Base-by-base conservation (phyloP, 2,888 invertebrate genomes). In the Phaonia tiefii region DNA sequence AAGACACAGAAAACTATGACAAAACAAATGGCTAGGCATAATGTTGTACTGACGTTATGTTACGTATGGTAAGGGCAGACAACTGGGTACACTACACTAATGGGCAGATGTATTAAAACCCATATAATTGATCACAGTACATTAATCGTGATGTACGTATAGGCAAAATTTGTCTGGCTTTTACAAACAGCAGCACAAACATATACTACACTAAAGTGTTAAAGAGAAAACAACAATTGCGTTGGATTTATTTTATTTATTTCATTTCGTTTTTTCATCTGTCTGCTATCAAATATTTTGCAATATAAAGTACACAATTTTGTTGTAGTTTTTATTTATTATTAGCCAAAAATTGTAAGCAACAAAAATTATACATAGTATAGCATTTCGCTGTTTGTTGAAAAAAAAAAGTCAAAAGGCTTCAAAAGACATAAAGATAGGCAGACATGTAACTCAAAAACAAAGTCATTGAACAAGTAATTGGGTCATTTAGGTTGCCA, bases 211-310 rank as follows among this genome's bases (percentile, higher is more conserved):
- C n/a, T n/a, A n/a, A n/a, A n/a, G n/a, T n/a, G n/a, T 39, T n/a
- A 60, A 63, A 25, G n/a, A 39, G 13, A 22, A 51, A 60, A 20
- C 39, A 56, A 4, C 10, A 22, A 31, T 31, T 5, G 8, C 22
- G 37, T 60, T 60, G 17, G 2, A 1, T 17, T 54, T 15, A 26
- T 42, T n/a, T n/a, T n/a, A n/a, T n/a, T n/a, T n/a, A n/a, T n/a
- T n/a, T n/a, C n/a, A n/a, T 51, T 56, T 44, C 44, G 17, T 8
- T 60, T 26, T 54, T 13, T 8, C 49, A 0, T 44, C 7, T 71
- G 49, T 73, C 56, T 51, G 39, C 42, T 63, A 22, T 39, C 13
- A 42, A 56, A 71, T 20, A 56, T 71, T 10, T 58, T 10, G 58
- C 56, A 31, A 39, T 74, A 56, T 54, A 80, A 63, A 39, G 39